These are phyloP conservation scores for Hippoglossus stenolepis DNA, from an alignment of 2,113 vertebrate species.

Conservation along the genomic window DNA sequence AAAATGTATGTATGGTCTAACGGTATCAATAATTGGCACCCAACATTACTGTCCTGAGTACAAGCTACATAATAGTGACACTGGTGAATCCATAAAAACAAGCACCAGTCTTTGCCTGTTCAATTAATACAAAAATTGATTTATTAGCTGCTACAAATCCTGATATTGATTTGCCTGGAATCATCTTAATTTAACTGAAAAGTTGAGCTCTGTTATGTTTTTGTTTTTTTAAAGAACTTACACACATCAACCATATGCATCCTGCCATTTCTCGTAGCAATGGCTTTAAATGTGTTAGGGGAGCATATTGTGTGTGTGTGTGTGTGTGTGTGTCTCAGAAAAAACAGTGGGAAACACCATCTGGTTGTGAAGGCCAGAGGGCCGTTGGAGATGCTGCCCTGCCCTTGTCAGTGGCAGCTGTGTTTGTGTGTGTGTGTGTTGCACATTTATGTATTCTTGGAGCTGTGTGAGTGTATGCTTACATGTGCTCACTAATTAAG, in stretches of 20 bases:
- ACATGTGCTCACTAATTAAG: constrained; percentile 39
- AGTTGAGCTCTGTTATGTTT: no score
- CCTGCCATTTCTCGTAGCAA: no score
- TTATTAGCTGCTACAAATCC: neutral
- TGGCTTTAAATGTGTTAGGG: neutral
- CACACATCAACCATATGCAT: no score
- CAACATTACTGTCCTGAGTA: neutral
- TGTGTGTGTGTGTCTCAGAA: constrained; percentile 22
- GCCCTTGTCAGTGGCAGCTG: constrained; percentile 78
- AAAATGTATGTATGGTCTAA: no score
- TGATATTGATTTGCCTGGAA: neutral
- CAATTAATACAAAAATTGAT: neutral
- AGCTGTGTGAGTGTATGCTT: neutral
- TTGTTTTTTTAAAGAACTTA: no score
- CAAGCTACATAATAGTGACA: neutral
- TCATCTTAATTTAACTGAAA: no score
- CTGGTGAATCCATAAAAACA: neutral
- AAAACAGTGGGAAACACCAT: constrained; percentile 64
- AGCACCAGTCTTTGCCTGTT: neutral
- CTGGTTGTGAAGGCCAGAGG: constrained; percentile 73
- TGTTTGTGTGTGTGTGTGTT: constrained; percentile 11
- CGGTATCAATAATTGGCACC: neutral
- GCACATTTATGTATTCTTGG: neutral
- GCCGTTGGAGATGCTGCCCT: constrained; percentile 63
- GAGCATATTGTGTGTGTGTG: neutral